Base-by-base conservation (phyloP, 2,888 invertebrate genomes). In the Euplexia lucipara region DNA sequence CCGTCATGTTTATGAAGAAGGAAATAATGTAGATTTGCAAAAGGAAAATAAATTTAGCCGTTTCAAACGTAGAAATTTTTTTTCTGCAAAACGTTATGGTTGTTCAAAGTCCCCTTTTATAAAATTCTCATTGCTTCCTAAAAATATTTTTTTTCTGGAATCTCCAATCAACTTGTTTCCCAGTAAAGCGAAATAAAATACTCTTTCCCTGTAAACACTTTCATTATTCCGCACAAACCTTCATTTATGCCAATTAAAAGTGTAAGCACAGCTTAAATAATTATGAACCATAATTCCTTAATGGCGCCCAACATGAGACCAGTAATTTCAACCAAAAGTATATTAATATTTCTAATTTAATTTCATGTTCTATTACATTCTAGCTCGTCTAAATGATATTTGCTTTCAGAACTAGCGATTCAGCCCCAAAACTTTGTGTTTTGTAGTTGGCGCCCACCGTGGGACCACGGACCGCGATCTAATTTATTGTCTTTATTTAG, bases 401-500 rank as follows among this genome's bases (percentile, higher is more conserved):
- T 26, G 39, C 37, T 57, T 48, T 34, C 18, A 60, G 30, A 53
- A 48, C 52, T 48, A 42, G 67, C 26, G 47, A 56, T 56, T 59
- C 37, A 52, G 35, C 22, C 22, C 35, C n/a, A 16, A 78, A 74
- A 78, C 58, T 76, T 72, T 12, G 34, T 41, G 53, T 63, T 76
- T 58, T 42, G 9, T 45, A 52, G 44, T 60, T 70, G 71, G 76
- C 72, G 68, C 77, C 78, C 67, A 66, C 2, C 60, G 61, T 53
- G 67, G 70, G 78, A 60, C 77, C 45, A 49, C 56, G 52, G 35
- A 61, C 63, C 57, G 47, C 51, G 35, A 61, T 49, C 39, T 68
- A 70, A 70, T 67, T 77, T 64, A 64, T 61, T 44, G 69, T 73
- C 44, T 79, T 65, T 69, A 81, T 70, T 70, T 70, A 81, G 67